Percentiles rank a stretch among this genome's conserved stretches.
These are phyloP conservation scores for Frankliniella fusca DNA, from an alignment of 2,888 invertebrate species.

Conservation along the genomic window DNA sequence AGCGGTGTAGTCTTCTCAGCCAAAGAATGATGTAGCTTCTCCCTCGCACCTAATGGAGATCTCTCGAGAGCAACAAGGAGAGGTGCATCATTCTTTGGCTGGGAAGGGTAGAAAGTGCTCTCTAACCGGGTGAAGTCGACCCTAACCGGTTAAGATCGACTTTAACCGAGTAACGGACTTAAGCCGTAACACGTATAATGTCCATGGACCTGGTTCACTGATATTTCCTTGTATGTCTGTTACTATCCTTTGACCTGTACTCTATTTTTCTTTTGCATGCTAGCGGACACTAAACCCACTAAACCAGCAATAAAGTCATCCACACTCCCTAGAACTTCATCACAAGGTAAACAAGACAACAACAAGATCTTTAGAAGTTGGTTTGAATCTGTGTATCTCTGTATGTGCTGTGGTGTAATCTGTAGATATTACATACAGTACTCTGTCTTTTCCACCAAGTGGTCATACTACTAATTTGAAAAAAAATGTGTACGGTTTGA, in stretches of 20 bases:
- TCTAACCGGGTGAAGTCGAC: too few species aligned
- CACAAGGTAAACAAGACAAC: constrained; percentile 70
- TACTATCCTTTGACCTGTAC: constrained; percentile 24
- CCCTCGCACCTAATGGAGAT: too few species aligned
- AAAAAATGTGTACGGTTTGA: not conserved
- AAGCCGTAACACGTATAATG: too few species aligned
- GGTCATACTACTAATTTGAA: not conserved
- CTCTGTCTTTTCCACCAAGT: not conserved
- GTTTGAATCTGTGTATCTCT: constrained; percentile 6
- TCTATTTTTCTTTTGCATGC: constrained; percentile 35
- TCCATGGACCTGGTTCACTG: constrained; percentile 29
- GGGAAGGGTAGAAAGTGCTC: too few species aligned
- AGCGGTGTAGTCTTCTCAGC: too few species aligned
- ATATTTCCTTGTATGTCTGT: constrained; percentile 20
- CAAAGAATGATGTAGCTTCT: too few species aligned
- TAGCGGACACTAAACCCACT: constrained; percentile 89
- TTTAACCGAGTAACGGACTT: too few species aligned
- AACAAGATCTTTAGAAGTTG: constrained; percentile 3
- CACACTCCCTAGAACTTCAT: constrained; percentile 87
- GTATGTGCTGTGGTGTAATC: not conserved
- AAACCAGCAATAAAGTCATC: constrained; percentile 96
- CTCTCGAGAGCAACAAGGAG: too few species aligned
- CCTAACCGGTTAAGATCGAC: too few species aligned
- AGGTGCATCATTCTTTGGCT: too few species aligned
- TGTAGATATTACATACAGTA: not conserved